Conservation (phyloP, 1,140 invertebrate genomes). For the Cardiocondyla obscurior region DNA sequence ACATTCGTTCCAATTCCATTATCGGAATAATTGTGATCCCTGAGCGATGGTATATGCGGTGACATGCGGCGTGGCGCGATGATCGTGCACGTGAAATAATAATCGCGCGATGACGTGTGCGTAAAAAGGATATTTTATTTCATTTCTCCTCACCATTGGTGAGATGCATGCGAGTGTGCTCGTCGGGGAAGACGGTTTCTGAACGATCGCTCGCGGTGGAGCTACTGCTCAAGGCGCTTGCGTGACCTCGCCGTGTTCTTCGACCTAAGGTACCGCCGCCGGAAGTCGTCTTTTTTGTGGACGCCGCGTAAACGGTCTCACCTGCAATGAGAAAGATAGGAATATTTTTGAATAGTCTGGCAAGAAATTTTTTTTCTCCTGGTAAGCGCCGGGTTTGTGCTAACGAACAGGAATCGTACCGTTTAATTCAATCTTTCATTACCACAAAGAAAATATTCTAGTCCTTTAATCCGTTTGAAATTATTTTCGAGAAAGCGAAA, state of each 20-base stretch:
- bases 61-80: slow-evolving; percentile 8
- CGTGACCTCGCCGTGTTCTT: slow-evolving; percentile 75
- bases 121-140: background rate
- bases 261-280: slow-evolving; percentile 74
- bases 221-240: slow-evolving; percentile 76
- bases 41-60: background rate
- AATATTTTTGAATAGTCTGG: slow-evolving; percentile 44
- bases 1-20: background rate
- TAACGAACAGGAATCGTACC: slow-evolving; percentile 35
- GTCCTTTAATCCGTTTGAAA: slow-evolving; percentile 28
- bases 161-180: slow-evolving; percentile 76
- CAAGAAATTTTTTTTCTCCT: background rate
- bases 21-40: background rate
- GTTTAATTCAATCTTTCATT: slow-evolving; percentile 49
- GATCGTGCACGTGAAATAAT: slow-evolving; percentile 31
- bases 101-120: slow-evolving; percentile 11
- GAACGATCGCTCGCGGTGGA: slow-evolving; percentile 78
- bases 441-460: slow-evolving; percentile 30
- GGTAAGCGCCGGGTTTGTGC: background rate
- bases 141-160: slow-evolving; percentile 71
- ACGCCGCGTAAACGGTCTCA: slow-evolving; percentile 83
- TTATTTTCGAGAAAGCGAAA: slow-evolving; percentile 25
- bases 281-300: slow-evolving; percentile 80
- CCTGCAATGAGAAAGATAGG: slow-evolving; percentile 70
- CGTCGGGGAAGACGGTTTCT: slow-evolving; percentile 75